These are phyloP conservation scores for Drosophila grimshawi DNA, from an alignment of 1,140 invertebrate species.

Conservation along the genomic window DNA sequence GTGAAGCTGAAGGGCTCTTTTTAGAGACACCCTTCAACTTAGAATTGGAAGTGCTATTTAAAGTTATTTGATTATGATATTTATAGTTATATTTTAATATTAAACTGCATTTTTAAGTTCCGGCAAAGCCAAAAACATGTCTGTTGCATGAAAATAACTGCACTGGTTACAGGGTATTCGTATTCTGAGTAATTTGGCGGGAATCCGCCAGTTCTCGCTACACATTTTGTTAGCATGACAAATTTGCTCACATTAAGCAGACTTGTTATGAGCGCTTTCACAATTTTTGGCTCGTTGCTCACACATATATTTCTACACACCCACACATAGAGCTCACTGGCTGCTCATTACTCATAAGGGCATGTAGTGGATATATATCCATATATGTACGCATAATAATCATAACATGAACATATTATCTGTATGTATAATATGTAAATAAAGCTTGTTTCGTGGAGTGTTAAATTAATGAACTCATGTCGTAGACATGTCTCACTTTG, in stretches of 20 bases:
- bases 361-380: constrained; percentile 49
- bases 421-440: constrained; percentile 15
- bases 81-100: too few relatives aligned
- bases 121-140: too few relatives aligned
- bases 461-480: constrained; percentile 73
- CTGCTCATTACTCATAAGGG: constrained; percentile 63
- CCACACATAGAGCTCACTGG: constrained; percentile 22
- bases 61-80: too few relatives aligned
- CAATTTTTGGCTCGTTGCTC: constrained; percentile 44
- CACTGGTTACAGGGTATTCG: not conserved
- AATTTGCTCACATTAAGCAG: constrained; percentile 64
- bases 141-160: not conserved
- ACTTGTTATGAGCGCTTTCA: constrained; percentile 67
- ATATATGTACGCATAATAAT: constrained; percentile 25
- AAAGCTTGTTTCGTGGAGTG: constrained; percentile 29
- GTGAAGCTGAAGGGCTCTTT: not conserved
- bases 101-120: too few relatives aligned
- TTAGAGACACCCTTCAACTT: not conserved
- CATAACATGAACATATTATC: not conserved
- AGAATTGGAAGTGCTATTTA: not conserved
- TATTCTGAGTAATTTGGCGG: not conserved
- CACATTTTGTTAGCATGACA: constrained; percentile 37
- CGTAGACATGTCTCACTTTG: constrained; percentile 64
- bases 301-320: constrained; percentile 16
- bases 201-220: not conserved